Conservation (phyloP, 2,888 invertebrate genomes). For the Plebejus melissa region DNA sequence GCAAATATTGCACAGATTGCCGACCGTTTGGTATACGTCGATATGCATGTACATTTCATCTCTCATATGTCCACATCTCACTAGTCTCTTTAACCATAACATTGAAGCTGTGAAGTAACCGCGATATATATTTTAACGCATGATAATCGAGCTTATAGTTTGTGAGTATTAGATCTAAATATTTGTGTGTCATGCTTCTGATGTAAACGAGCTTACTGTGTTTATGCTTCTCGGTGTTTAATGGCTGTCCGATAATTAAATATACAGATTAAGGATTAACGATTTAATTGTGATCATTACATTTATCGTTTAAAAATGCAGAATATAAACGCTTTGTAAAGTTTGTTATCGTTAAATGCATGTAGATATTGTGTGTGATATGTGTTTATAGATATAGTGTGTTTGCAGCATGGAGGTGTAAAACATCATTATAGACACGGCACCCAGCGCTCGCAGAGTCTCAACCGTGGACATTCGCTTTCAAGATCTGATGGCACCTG, state of each 20-base stretch:
- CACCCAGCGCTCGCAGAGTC: constrained; percentile 85
- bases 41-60: constrained; percentile 24
- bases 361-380: not conserved
- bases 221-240: constrained; percentile 5
- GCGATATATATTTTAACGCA: constrained; percentile 12
- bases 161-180: constrained; percentile 8
- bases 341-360: not conserved
- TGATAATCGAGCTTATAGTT: constrained; percentile 12
- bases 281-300: not conserved
- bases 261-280: not conserved
- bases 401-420: constrained; percentile 80
- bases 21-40: not conserved
- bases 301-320: not conserved
- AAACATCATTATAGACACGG: constrained; percentile 81
- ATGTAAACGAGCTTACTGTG: not conserved
- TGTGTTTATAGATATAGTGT: constrained; percentile 26
- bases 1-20: constrained; percentile 13
- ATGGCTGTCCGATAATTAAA: not conserved
- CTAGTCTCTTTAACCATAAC: not conserved
- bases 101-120: constrained; percentile 7
- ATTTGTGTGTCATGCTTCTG: constrained; percentile 2
- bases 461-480: constrained; percentile 85
- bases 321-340: not conserved
- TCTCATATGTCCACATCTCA: constrained; percentile 16
- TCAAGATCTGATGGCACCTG: constrained; percentile 86